These are phyloP conservation scores for Hydropsyche tenuis DNA, from an alignment of 1,140 invertebrate species.

Conservation along the genomic window DNA sequence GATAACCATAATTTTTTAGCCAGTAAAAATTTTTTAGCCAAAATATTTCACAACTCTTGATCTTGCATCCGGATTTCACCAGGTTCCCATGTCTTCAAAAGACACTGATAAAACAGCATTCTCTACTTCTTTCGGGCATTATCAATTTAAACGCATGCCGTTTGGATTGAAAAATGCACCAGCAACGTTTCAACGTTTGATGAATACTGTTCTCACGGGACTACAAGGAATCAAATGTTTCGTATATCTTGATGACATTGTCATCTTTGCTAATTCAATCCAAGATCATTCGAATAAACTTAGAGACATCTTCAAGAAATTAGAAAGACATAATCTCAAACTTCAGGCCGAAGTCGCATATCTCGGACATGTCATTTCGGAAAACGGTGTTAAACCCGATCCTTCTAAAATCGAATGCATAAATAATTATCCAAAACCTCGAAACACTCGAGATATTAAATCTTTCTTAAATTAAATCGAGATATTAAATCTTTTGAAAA, in stretches of 20 bases:
- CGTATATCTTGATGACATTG: constrained; percentile 61
- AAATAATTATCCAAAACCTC: constrained; percentile 55
- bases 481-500: constrained; percentile 57
- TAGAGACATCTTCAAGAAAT: constrained; percentile 52
- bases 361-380: constrained; percentile 57
- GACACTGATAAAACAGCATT: constrained; percentile 57
- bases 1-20: too few species aligned
- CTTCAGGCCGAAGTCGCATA: constrained; percentile 56
- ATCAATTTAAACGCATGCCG: constrained; percentile 51
- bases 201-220: constrained; percentile 51
- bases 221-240: constrained; percentile 44
- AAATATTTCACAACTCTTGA: constrained; percentile 57
- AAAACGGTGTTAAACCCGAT: constrained; percentile 57
- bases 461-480: constrained; percentile 57
- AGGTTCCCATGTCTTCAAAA: constrained; percentile 51
- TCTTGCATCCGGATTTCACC: constrained; percentile 53
- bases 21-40: too few species aligned
- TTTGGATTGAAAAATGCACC: constrained; percentile 55
- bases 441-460: constrained; percentile 54
- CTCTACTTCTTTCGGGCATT: constrained; percentile 49
- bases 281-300: constrained; percentile 52
- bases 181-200: constrained; percentile 53
- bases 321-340: constrained; percentile 55
- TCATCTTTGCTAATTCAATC: constrained; percentile 47
- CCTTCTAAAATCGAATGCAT: constrained; percentile 55